Evolutionary conservation across 2,113 vertebrate species (phyloP).

Genomic region (Semicossyphus pulcher): DNA sequence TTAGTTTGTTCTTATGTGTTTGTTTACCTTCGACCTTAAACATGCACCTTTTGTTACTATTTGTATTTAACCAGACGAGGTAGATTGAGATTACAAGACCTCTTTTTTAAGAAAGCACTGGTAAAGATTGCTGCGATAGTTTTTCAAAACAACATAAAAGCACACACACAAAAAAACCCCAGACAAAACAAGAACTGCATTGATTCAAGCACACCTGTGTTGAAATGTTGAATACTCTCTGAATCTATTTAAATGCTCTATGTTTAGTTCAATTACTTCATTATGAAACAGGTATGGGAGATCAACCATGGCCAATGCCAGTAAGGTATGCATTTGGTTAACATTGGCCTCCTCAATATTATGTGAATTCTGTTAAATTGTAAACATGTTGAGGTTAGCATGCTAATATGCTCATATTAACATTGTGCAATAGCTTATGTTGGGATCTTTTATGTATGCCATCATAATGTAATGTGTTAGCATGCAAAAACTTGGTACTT

Average conservation of each 20-base stretch:
- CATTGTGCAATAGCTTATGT: neutral
- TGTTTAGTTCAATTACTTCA: neutral
- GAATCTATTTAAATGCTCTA: no score
- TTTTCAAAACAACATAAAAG: no score
- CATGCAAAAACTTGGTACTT: neutral
- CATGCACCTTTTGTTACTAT: neutral
- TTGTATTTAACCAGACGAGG: no score
- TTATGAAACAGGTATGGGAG: neutral
- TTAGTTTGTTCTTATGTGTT: neutral
- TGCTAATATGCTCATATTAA: neutral
- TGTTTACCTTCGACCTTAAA: neutral
- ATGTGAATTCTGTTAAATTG: neutral
- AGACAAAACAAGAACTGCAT: no score
- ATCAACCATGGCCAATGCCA: neutral
- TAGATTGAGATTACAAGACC: no score
- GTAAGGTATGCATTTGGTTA: neutral
- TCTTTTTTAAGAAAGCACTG: no score
- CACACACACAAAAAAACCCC: no score
- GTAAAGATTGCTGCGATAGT: no score
- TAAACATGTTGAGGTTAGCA: neutral
- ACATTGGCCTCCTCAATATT: neutral
- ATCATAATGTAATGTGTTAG: neutral
- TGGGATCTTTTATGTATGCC: neutral
- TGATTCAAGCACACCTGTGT: no score
- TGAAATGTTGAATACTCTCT: no score